phyloP scores from a whole-genome alignment of 2,888 invertebrate species.

The Drosophila macrospina region DNA sequence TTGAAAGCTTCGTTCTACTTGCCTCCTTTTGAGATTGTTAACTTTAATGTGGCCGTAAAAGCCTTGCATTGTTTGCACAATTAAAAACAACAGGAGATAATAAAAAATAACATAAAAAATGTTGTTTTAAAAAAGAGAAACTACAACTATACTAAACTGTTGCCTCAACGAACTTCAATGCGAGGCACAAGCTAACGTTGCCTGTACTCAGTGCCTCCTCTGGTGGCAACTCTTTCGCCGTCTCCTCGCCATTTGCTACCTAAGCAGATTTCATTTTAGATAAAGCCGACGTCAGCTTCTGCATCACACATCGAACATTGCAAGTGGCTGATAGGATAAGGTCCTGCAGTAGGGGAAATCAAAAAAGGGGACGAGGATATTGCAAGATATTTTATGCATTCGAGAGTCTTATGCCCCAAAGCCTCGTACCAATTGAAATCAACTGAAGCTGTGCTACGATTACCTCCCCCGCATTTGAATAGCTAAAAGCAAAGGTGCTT shows the following conservation, averaged over 20 bases:
- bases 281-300: constrained; percentile 70
- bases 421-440: constrained; percentile 42
- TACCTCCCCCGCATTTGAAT: constrained; percentile 17
- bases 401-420: constrained; percentile 22
- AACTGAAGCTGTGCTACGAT: constrained; percentile 34
- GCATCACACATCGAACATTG: constrained; percentile 59
- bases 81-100: constrained; percentile 47
- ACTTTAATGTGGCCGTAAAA: constrained; percentile 73
- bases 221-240: constrained; percentile 5
- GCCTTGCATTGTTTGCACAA: constrained; percentile 67
- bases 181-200: constrained; percentile 40
- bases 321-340: constrained; percentile 56
- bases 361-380: neutral
- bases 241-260: constrained; percentile 51
- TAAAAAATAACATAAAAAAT: constrained; percentile 29
- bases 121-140: constrained; percentile 7
- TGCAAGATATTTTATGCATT: constrained; percentile 58
- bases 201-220: constrained; percentile 33
- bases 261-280: constrained; percentile 78
- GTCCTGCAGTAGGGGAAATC: constrained; percentile 11
- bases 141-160: constrained; percentile 41
- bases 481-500: constrained; percentile 26
- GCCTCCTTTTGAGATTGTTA: constrained; percentile 36
- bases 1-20: constrained; percentile 62
- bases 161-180: constrained; percentile 67